Evolutionary conservation across 2,797 vertebrate species (phyloP), one percentile per base, ranked within the genome.

Genomic region (Semaprochilodus insignis): DNA sequence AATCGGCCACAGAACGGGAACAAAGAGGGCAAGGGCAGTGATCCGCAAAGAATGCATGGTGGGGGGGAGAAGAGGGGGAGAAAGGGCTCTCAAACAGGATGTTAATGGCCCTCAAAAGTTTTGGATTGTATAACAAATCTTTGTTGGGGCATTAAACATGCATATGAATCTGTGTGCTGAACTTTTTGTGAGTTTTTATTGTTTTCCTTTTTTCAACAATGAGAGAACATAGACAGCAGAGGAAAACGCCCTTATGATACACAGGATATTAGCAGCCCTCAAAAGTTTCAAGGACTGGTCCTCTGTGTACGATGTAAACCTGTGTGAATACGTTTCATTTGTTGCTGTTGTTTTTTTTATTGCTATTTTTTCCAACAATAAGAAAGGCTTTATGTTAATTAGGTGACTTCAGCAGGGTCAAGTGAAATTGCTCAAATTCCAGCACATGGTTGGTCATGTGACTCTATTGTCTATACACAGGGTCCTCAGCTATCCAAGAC

Each of bases 1-100:
- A 90, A 90, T 86, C 86, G 91, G 91, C 89, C 90, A 90, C 92
- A 93, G 93, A 94, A 92, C 89, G 88, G 92, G 91, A 94, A 94
- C 94, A 95, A 95, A 95, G 92, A 93, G 92, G 93, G 92, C 90
- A 71, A 65, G 88, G 87, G 93, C 94, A 94, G 91, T 95, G 94
- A 95, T 93, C 94, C 93, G 89, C 54, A 86, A 94, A 92, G 92
- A 95, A 95, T 94, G 93, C 92, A 88, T 90, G 85, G 87, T 77
- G 81, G 91, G 88, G 75, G 31, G 66, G 27, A 71, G 40, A n/a
- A 60, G 78, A 54, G 62, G 75, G 48, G 73, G 74, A 79, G 76
- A 21, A 57, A 21, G 10, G 11, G 63, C 65, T 40, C 34, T 67
- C 40, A 36, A 67, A 67, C 19, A 10, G 48, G 40, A 13, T 60